These are phyloP conservation scores for Epistrophella euchroma DNA, from an alignment of 2,888 invertebrate species.

Conservation along the genomic window DNA sequence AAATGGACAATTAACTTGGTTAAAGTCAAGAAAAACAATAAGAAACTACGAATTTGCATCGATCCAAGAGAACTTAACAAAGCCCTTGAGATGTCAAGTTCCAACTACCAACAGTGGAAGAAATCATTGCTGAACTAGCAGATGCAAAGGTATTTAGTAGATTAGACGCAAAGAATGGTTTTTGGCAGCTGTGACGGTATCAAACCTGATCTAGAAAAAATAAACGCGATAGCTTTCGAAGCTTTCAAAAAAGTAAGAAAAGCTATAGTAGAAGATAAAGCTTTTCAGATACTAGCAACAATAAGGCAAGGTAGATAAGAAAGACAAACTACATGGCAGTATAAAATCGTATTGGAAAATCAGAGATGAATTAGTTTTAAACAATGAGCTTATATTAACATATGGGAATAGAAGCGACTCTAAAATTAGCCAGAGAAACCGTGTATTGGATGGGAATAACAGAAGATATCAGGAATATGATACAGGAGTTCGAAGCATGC, in stretches of 20 bases:
- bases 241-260: not conserved
- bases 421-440: constrained; percentile 36
- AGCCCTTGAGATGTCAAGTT: too few relatives aligned
- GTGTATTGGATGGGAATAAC: constrained; percentile 39
- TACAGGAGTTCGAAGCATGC: constrained; percentile 30
- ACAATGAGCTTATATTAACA: constrained; percentile 6
- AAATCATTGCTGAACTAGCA: too few relatives aligned
- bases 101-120: too few relatives aligned
- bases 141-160: too few relatives aligned
- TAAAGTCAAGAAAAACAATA: not conserved
- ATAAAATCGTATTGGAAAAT: not conserved
- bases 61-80: too few relatives aligned
- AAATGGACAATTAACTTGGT: not conserved
- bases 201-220: not conserved
- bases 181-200: not conserved
- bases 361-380: too few relatives aligned
- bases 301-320: constrained; percentile 3
- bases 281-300: not conserved
- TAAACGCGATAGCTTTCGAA: constrained; percentile 14
- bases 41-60: too few relatives aligned
- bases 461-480: constrained; percentile 2
- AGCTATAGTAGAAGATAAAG: not conserved
- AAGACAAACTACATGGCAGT: not conserved
- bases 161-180: too few relatives aligned
- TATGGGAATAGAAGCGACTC: constrained; percentile 30